Evolutionary conservation across 2,113 vertebrate species (phyloP).

Genomic region (Ailuropoda melanoleuca): DNA sequence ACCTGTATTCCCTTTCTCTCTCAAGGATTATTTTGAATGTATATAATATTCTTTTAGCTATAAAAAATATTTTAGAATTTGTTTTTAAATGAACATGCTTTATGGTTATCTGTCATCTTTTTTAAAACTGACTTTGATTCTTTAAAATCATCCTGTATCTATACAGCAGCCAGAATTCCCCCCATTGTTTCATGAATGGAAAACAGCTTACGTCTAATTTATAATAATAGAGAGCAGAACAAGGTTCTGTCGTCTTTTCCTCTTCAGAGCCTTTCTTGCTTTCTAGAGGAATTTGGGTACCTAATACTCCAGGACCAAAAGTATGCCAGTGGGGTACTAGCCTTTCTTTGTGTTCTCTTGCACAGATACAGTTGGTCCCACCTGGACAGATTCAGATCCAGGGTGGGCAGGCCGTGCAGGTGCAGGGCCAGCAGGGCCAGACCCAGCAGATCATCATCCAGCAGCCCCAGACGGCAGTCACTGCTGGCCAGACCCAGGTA

Average conservation of each 20-base stretch:
- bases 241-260: background rate
- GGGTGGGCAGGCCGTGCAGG: constrained; percentile 96
- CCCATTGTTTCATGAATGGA: background rate
- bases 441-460: constrained; percentile 99
- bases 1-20: background rate
- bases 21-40: background rate
- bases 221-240: constrained; percentile 44
- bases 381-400: constrained; percentile 98
- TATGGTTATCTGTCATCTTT: background rate
- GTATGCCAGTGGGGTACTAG: constrained; percentile 51
- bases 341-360: constrained; percentile 76
- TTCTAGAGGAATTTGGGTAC: constrained; percentile 50
- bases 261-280: constrained; percentile 46
- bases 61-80: background rate
- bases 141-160: background rate
- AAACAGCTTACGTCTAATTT: background rate
- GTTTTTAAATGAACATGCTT: constrained; percentile 24
- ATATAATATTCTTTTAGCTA: background rate
- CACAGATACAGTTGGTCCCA: constrained; percentile 94
- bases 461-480: constrained; percentile 98
- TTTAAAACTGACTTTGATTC: background rate
- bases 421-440: constrained; percentile 97
- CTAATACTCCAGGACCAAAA: constrained; percentile 55
- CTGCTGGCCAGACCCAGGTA: constrained; percentile 98
- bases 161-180: background rate